These are phyloP conservation scores for Steatocranus sp. DNA, from an alignment of 2,797 vertebrate genomes.

Conservation along the genomic window DNA sequence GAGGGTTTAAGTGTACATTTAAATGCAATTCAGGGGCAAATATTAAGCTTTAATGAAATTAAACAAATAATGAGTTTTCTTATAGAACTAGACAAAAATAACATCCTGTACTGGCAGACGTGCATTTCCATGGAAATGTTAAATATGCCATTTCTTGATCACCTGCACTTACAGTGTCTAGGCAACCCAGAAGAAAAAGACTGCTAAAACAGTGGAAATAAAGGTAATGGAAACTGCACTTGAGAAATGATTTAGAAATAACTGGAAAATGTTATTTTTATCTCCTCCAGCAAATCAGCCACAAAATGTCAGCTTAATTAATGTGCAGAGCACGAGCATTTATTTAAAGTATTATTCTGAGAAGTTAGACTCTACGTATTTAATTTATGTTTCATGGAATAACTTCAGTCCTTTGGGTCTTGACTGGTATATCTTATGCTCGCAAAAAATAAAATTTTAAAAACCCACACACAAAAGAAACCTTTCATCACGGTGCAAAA, in stretches of 20 bases:
- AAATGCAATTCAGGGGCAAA: not conserved
- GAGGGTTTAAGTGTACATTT: not conserved
- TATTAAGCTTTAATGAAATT: not conserved
- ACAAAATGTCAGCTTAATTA: not conserved
- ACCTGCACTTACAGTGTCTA: not conserved
- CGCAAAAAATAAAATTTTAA: rapidly evolving
- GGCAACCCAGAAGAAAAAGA: not conserved
- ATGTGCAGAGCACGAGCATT: not conserved
- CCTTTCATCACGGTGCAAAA: not conserved
- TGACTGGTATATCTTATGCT: not conserved
- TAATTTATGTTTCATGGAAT: not conserved
- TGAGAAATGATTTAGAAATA: not conserved
- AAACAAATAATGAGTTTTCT: not conserved
- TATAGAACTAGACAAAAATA: not conserved
- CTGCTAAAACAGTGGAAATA: not conserved
- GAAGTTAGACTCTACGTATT: not conserved
- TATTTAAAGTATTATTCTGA: not conserved
- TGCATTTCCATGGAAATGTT: not conserved
- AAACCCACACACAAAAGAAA: not conserved
- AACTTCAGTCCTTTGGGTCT: not conserved
- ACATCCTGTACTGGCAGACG: not conserved
- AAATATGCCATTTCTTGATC: not conserved
- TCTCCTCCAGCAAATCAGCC: not conserved
- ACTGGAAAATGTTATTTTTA: not conserved
- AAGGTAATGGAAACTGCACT: not conserved